Conservation (phyloP, 2,113 vertebrate genomes). For the Lipotes vexillifer region DNA sequence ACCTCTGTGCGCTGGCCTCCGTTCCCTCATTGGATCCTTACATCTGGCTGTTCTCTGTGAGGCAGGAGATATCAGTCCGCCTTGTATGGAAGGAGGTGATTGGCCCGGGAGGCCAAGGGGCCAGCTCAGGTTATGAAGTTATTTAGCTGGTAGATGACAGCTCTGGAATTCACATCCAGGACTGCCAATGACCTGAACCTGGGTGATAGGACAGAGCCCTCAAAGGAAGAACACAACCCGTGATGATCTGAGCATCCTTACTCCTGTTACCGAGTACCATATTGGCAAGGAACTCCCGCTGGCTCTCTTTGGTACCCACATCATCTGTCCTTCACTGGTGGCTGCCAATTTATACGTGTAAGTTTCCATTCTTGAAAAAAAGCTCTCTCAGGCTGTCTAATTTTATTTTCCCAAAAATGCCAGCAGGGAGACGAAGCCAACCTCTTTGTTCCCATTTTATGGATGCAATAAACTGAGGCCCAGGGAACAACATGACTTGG, state of each 20-base stretch:
- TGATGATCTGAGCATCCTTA: fast-evolving
- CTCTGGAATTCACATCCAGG: background rate
- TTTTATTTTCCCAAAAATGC: background rate
- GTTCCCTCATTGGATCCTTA: background rate
- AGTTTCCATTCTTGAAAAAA: background rate
- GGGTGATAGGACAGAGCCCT: background rate
- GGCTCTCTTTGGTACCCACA: background rate
- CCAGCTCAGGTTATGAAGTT: background rate
- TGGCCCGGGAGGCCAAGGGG: background rate
- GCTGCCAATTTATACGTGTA: fast-evolving
- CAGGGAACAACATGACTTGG: background rate
- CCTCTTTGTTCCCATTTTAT: background rate
- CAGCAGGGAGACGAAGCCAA: background rate
- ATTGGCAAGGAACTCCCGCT: background rate
- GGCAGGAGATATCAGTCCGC: background rate
- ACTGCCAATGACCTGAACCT: background rate
- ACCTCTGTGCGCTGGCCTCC: background rate
- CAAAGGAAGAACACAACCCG: no score
- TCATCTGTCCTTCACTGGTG: background rate
- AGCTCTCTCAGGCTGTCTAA: background rate
- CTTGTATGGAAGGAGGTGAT: background rate
- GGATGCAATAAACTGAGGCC: background rate
- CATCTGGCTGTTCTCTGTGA: background rate
- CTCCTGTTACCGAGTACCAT: background rate
- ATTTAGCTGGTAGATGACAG: background rate